Evolutionary conservation across 1,140 invertebrate species (phyloP).

Genomic region (Nixonia krombeini): DNA sequence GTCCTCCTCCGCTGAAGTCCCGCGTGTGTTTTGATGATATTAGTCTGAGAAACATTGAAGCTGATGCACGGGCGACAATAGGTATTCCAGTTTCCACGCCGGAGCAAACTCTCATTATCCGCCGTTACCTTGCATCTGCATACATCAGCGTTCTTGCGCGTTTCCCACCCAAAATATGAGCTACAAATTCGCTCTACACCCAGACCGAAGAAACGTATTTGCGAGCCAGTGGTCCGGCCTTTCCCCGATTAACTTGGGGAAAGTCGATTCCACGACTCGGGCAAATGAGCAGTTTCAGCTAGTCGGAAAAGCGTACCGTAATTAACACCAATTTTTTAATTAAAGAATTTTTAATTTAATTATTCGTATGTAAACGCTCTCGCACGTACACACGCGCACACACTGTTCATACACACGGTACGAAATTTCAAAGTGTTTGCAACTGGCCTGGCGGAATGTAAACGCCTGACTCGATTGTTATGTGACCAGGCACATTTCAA

Average conservation of each 20-base stretch:
- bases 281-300: too few relatives aligned
- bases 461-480: too few relatives aligned
- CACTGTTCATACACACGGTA: too few relatives aligned
- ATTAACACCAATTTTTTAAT: too few relatives aligned
- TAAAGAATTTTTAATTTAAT: too few relatives aligned
- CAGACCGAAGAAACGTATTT: conserved; percentile 30
- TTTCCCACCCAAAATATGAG: conserved; percentile 20
- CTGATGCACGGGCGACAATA: conserved; percentile 36
- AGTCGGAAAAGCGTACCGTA: conserved; percentile 5
- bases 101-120: conserved; percentile 46
- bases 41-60: conserved; percentile 36
- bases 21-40: conserved; percentile 40
- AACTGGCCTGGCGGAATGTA: too few relatives aligned
- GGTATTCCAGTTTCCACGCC: conserved; percentile 39
- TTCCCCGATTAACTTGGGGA: conserved; percentile 1
- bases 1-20: too few relatives aligned
- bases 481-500: neutral
- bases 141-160: conserved; percentile 28
- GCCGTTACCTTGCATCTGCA: conserved; percentile 36
- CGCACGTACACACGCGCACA: too few relatives aligned
- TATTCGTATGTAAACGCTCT: too few relatives aligned
- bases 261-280: neutral
- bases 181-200: conserved; percentile 21
- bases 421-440: too few relatives aligned
- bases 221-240: conserved; percentile 15